Evolutionary conservation across 2,113 vertebrate genomes (phyloP).

Genomic region (Bufo bufo): DNA sequence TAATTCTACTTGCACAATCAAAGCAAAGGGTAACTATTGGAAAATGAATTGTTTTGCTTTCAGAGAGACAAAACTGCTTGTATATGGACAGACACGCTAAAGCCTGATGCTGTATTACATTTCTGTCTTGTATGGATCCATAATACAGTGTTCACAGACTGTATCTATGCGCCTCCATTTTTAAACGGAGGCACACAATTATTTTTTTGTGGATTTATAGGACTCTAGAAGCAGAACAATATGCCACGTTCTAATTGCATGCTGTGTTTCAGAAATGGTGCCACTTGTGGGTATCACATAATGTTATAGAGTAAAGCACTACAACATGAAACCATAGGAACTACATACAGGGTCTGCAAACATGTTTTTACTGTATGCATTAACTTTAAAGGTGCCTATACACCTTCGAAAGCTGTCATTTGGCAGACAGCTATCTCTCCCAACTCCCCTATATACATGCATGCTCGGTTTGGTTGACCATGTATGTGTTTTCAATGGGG

Average conservation of each 20-base stretch:
- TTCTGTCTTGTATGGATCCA: neutral
- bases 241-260: neutral
- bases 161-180: neutral
- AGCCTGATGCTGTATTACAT: neutral
- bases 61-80: neutral
- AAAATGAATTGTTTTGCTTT: neutral
- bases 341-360: neutral
- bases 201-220: too few relatives aligned
- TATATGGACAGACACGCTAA: neutral
- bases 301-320: neutral
- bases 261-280: neutral
- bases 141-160: neutral
- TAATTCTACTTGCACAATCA: slow-evolving; percentile 30
- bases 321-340: neutral
- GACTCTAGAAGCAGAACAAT: neutral
- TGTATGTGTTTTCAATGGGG: too few relatives aligned
- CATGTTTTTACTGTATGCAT: too few relatives aligned
- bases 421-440: too few relatives aligned
- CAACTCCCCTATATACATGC: too few relatives aligned
- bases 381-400: too few relatives aligned
- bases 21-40: slow-evolving; percentile 30
- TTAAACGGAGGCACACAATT: neutral
- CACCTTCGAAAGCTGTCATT: too few relatives aligned
- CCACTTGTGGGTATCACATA: too few relatives aligned
- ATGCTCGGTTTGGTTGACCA: too few relatives aligned